Base-by-base conservation (phyloP, 1,140 invertebrate species). In the Asbolus verrucosus region DNA sequence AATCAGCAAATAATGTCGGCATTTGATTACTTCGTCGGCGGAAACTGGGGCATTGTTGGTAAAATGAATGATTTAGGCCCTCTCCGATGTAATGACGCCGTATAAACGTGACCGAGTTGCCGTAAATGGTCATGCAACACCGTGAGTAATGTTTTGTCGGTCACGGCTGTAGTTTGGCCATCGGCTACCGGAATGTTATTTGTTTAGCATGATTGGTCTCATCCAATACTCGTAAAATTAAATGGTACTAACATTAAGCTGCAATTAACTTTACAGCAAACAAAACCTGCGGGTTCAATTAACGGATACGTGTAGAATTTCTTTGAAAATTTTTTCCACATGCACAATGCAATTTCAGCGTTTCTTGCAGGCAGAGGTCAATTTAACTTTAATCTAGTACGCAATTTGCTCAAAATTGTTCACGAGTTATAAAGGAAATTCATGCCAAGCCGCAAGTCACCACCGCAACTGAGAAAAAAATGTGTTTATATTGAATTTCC, bases 391-490 rank as follows among this genome's bases (percentile, higher is more conserved):
- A 54, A 54, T 54, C 46, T 54, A 54, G 21, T 27, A 27, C 19
- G 46, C 46, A 54, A 54, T 54, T 54, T 54, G 21, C 46, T 54
- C 13, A 21, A 54, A 54, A 54, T 54, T 54, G 46, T 54, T 6
- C 9, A 54, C 46, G 1, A 27, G 8, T 21, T 54, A n/a, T 27
- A 24, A n/a, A 27, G n/a, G 46, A 54, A 27, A 24, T 54, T 50
- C 19, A 21, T 8, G 18, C 2, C 16, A 50, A n/a, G n/a, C n/a
- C n/a, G n/a, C n/a, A n/a, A n/a, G n/a, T n/a, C n/a, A n/a, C n/a
- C n/a, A n/a, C n/a, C n/a, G n/a, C n/a, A n/a, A n/a, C n/a, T n/a
- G n/a, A n/a, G n/a, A n/a, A n/a, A n/a, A n/a, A n/a, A n/a, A n/a
- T n/a, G n/a, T n/a, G n/a, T n/a, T n/a, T n/a, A n/a, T n/a, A n/a